Base-by-base conservation (phyloP, 2,113 vertebrate genomes). In the Eonycteris spelaea region DNA sequence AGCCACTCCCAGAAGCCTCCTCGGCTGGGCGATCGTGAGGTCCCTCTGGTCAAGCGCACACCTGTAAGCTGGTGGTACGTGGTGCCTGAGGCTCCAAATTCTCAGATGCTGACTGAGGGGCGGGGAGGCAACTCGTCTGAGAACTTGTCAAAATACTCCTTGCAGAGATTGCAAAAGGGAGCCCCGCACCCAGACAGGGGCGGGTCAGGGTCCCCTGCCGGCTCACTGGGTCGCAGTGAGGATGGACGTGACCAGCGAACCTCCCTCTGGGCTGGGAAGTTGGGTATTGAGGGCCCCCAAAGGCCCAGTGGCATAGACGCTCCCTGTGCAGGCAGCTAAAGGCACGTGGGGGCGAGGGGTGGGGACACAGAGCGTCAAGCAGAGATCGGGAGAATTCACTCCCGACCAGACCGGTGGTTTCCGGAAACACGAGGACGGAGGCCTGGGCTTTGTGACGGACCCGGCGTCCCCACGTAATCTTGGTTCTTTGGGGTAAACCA, bases 31-130 rank as follows among this genome's bases (percentile, higher is more conserved):
- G 13, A 24, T 6, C 0, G 12, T 57, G 83, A 35, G 35, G 35
- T n/a, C n/a, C 28, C 70, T 33, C 53, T 6, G 40, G n/a, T 12
- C 2, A 12, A 4, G 18, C 7, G 3, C 51, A 22, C 10, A 51
- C 33, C 40, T 30, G 28, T 3, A 7, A 53, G 14, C 28, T 2
- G 26, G 75, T 6, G 11, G 11, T 2, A 0, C 0, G 2, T 1
- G 7, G 89, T 59, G 9, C 35, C 7, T 5, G 22, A 12, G 19
- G 33, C 16, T 28, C 48, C 19, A 6, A 7, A 6, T 26, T 35
- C 59, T 71, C 26, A 11, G 5, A 33, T 35, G 10, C 73, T 35
- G 70, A 51, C 15, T 22, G 2, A 9, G 65, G 30, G 28, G 16
- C 35, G 13, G 21, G 28, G 35, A 7, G 43, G 40, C 2, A 3